These are phyloP conservation scores for Gryllus bimaculatus DNA, from an alignment of 1,140 invertebrate species.

Conservation along the genomic window DNA sequence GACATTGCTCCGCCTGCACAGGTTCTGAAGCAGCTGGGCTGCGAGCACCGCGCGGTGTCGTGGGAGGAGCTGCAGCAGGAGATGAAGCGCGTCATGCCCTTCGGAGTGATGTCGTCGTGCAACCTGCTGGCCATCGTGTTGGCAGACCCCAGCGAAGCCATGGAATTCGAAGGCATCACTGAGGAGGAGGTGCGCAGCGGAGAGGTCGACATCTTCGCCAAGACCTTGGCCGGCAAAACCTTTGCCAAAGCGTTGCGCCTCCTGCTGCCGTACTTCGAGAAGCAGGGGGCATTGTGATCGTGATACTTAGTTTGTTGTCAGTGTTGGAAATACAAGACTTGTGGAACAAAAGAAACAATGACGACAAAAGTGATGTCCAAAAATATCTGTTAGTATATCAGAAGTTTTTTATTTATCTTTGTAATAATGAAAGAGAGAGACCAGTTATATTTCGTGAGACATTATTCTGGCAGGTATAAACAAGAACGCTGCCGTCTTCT, in stretches of 20 bases:
- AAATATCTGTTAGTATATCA: too few relatives aligned
- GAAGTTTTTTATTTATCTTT: too few relatives aligned
- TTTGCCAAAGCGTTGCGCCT: not conserved
- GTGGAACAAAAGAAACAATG: too few relatives aligned
- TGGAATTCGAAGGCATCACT: not conserved
- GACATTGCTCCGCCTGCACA: not conserved
- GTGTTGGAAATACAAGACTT: too few relatives aligned
- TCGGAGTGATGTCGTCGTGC: constrained; percentile 15
- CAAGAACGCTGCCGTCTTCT: too few relatives aligned
- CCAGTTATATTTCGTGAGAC: too few relatives aligned
- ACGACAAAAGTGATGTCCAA: too few relatives aligned
- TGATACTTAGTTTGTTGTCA: too few relatives aligned
- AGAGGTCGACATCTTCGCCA: not conserved
- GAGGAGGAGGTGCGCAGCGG: not conserved
- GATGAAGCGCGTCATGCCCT: constrained; percentile 11
- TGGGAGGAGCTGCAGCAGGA: constrained; percentile 15
- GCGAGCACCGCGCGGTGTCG: not conserved
- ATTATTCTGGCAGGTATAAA: too few relatives aligned
- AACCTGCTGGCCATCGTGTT: constrained; percentile 7
- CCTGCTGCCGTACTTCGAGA: constrained; percentile 10
- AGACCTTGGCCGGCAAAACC: not conserved
- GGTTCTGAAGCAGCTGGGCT: not conserved
- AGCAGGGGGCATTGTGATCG: not conserved
- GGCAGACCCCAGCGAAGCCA: constrained; percentile 6
- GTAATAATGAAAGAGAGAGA: too few relatives aligned